phyloP scores from a whole-genome alignment of 2,797 vertebrate species.

The Ispidina lecontei region DNA sequence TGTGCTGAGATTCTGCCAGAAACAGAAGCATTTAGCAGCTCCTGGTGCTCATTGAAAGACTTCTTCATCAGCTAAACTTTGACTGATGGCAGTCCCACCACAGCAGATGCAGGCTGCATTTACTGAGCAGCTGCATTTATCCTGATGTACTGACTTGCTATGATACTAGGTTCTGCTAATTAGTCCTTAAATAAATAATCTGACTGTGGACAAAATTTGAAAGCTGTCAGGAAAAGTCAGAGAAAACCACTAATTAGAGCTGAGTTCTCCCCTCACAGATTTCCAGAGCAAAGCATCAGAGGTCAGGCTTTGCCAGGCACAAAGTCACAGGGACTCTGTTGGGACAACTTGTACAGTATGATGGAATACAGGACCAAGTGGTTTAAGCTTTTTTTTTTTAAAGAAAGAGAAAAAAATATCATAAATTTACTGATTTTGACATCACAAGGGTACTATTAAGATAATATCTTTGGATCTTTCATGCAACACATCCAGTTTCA shows the following conservation, averaged over 20 bases:
- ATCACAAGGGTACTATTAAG: not conserved
- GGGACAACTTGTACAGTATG: not conserved
- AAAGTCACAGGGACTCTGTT: not conserved
- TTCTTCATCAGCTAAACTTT: constrained; percentile 22
- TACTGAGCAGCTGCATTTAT: constrained; percentile 28
- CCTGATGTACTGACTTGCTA: constrained; percentile 14
- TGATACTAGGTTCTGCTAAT: constrained; percentile 28
- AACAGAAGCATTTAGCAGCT: constrained; percentile 31
- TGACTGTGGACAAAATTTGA: constrained; percentile 10
- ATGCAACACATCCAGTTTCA: not conserved
- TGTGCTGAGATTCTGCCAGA: constrained; percentile 23
- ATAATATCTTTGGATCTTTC: not conserved
- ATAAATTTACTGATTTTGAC: not conserved
- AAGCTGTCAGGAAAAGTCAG: not conserved
- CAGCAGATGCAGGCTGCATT: constrained; percentile 11
- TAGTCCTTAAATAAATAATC: constrained; percentile 46
- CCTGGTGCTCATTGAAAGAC: not conserved
- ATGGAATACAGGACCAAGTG: not conserved
- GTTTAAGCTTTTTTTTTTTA: not conserved
- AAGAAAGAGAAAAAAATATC: not conserved
- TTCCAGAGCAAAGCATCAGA: not conserved
- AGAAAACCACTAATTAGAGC: constrained; percentile 18
- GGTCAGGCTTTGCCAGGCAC: not conserved
- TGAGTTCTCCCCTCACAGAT: not conserved
- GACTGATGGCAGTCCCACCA: constrained; percentile 1